Percentiles rank a stretch among this genome's conserved stretches.
phyloP scores from a whole-genome alignment of 1,140 invertebrate species.

The Sitodiplosis mosellana region DNA sequence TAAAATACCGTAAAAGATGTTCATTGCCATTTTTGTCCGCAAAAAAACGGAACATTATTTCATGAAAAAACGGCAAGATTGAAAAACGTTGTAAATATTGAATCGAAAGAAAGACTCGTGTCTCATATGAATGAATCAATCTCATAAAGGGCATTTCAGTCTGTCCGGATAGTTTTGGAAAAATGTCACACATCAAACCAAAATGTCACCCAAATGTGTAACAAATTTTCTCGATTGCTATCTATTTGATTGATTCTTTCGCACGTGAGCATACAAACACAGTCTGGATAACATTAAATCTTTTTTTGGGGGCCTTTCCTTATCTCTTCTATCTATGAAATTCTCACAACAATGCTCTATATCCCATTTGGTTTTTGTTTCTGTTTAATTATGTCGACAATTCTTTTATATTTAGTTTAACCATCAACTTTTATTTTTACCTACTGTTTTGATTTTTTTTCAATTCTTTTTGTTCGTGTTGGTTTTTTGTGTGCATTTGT shows the following conservation, averaged over 20 bases:
- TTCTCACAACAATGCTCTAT: background rate
- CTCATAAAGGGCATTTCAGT: too few species aligned
- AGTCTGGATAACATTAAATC: background rate
- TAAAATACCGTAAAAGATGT: too few species aligned
- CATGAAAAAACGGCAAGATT: too few species aligned
- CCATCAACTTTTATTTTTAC: background rate
- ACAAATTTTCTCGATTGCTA: background rate
- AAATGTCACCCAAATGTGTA: too few species aligned
- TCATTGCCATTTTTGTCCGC: too few species aligned
- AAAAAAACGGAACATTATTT: too few species aligned
- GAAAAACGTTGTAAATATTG: too few species aligned
- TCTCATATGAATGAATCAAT: too few species aligned
- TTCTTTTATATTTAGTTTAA: background rate
- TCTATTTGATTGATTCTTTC: background rate
- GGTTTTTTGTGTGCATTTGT: background rate
- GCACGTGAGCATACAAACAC: too few species aligned
- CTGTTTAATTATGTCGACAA: background rate
- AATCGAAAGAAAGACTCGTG: too few species aligned
- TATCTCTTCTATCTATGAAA: constrained; percentile 22
- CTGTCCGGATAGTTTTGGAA: too few species aligned
- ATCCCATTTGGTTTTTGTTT: background rate
- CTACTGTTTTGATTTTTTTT: background rate
- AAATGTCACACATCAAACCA: too few species aligned
- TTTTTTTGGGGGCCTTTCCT: constrained; percentile 35
- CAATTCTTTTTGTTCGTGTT: background rate